Evolutionary conservation across 2,113 vertebrate species (phyloP).

Genomic region (Dasyprocta punctata): DNA sequence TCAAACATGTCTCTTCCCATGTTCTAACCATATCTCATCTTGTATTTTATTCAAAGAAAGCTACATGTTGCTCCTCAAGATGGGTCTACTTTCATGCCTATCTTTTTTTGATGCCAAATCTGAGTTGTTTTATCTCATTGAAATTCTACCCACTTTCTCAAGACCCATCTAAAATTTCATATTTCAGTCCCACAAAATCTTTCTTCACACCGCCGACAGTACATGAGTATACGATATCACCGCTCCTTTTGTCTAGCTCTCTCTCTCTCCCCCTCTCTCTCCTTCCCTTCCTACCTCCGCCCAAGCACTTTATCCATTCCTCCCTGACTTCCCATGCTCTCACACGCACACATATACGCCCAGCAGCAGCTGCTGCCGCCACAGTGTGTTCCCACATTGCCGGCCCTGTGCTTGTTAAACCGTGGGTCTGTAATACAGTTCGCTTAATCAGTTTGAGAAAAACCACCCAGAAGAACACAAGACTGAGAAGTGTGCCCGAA

Average conservation of each 20-base stretch:
- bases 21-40: background rate
- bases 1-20: background rate
- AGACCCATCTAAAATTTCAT: background rate
- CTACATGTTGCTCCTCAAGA: too few relatives aligned
- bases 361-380: background rate
- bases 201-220: background rate
- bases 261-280: background rate
- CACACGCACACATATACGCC: accelerated
- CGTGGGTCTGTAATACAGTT: background rate
- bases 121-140: background rate
- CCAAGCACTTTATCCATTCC: background rate
- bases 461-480: background rate
- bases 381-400: background rate
- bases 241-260: background rate
- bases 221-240: background rate
- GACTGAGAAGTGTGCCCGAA: background rate
- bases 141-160: background rate
- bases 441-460: background rate
- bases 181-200: background rate
- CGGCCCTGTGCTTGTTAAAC: background rate
- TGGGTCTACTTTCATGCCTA: background rate
- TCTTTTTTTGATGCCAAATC: background rate
- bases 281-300: background rate
- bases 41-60: background rate
- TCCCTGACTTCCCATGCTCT: background rate